phyloP scores from a whole-genome alignment of 2,888 invertebrate species.

The Caenorhabditis japonica region DNA sequence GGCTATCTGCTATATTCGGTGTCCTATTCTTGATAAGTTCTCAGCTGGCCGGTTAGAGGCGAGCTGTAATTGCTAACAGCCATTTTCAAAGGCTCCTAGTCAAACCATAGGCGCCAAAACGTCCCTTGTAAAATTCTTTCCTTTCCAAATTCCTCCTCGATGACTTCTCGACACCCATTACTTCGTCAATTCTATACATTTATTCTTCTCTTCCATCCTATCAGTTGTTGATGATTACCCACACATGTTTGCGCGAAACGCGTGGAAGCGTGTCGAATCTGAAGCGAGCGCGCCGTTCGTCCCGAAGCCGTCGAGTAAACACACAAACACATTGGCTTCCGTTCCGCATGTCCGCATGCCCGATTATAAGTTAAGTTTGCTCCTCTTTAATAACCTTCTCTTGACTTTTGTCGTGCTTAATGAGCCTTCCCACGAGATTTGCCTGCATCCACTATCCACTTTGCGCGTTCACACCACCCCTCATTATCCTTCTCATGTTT shows the following conservation, averaged over 20 bases:
- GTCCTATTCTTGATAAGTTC: too few relatives aligned
- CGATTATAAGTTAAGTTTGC: too few relatives aligned
- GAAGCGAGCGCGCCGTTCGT: too few relatives aligned
- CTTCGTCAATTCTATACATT: neutral
- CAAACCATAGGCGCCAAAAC: too few relatives aligned
- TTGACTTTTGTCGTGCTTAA: slow-evolving; percentile 47
- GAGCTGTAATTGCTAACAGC: too few relatives aligned
- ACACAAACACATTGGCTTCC: slow-evolving; percentile 2
- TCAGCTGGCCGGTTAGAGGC: too few relatives aligned
- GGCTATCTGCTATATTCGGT: too few relatives aligned
- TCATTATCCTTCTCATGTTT: slow-evolving; percentile 50
- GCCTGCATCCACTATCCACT: neutral
- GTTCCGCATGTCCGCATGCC: slow-evolving; percentile 44
- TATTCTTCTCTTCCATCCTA: neutral
- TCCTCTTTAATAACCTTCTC: slow-evolving; percentile 43
- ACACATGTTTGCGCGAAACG: slow-evolving; percentile 27
- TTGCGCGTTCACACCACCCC: neutral
- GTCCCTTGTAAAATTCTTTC: too few relatives aligned
- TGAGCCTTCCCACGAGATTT: slow-evolving; percentile 51
- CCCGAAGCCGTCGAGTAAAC: slow-evolving; percentile 33
- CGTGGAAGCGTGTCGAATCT: slow-evolving; percentile 41
- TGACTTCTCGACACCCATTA: neutral
- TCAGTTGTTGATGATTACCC: neutral
- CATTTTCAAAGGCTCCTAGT: neutral
- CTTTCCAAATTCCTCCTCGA: neutral